phyloP scores from a whole-genome alignment of 2,888 invertebrate species.

The Keiferia lycopersicella region DNA sequence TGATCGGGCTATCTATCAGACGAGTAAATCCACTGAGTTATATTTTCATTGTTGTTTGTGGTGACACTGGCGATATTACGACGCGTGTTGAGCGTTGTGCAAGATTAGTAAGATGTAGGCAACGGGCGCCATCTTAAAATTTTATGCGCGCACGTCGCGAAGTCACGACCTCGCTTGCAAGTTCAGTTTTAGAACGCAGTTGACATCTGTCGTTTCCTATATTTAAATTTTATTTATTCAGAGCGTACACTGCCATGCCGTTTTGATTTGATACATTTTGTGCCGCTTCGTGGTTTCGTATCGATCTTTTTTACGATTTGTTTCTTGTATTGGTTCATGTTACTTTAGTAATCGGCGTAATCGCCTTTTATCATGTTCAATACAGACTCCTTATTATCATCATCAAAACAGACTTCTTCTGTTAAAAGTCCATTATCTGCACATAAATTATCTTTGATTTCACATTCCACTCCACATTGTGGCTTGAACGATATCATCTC shows the following conservation, averaged over 20 bases:
- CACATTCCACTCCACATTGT: constrained; percentile 27
- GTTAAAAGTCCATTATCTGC: constrained; percentile 13
- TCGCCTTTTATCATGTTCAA: too few species aligned
- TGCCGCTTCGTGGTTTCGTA: background rate
- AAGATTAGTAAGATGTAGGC: constrained; percentile 57
- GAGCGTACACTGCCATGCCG: constrained; percentile 4
- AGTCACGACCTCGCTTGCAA: constrained; percentile 57
- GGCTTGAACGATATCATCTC: constrained; percentile 43
- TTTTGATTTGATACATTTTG: background rate
- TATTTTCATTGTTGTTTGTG: constrained; percentile 49
- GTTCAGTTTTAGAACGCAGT: constrained; percentile 64
- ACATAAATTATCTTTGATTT: constrained; percentile 17
- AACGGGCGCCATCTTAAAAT: constrained; percentile 64
- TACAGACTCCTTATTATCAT: constrained; percentile 4
- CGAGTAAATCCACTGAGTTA: constrained; percentile 42
- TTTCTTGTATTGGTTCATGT: constrained; percentile 10
- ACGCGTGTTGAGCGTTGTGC: constrained; percentile 40
- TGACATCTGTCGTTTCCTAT: constrained; percentile 47
- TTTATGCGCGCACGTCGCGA: constrained; percentile 59
- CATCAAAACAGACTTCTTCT: background rate
- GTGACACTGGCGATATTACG: constrained; percentile 31
- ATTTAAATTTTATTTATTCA: constrained; percentile 29
- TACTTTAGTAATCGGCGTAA: too few species aligned
- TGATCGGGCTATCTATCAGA: constrained; percentile 38
- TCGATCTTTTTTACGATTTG: background rate